Evolutionary conservation across 2,113 vertebrate species (phyloP), one percentile per base, ranked within the genome.

Genomic region (Scomber scombrus): DNA sequence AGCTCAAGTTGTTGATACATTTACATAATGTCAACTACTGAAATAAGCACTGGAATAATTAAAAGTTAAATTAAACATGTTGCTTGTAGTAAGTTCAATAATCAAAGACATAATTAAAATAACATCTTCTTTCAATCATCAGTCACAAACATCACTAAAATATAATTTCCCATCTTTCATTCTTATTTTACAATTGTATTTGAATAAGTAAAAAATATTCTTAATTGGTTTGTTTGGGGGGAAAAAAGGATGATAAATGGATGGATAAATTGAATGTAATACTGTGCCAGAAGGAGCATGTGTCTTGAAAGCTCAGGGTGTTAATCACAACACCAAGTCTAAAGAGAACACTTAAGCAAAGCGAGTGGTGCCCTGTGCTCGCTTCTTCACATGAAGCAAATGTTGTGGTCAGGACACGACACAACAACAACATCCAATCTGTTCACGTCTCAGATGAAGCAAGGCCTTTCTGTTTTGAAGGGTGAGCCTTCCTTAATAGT

Each of bases 391-490:
- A 56, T 45, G 74, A 63, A 74, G 54, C 45, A 51, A 75, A 63
- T 34, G 18, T 60, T 51, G 9, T 10, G 15, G 21, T 62, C 26
- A 26, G 15, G 43, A 58, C n/a, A 81, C 16, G 18, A 55, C 26
- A 45, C 66, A 62, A 15, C 23, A 60, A 45, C 66, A 62, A 15
- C 23, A 60, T 56, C 49, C 43, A 67, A 21, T 73, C 64, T 60
- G 15, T 58, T 73, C 12, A 46, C 21, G 57, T 52, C 13, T 1
- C 50, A 18, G 54, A 47, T 16, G 29, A 62, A 23, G 46, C 3
- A 11, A 4, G 15, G 31, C n/a, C 52, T 58, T 52, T 34, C 4
- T n/a, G 13, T 15, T 50, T 50, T 4, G 0, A 23, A 68, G 19
- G 11, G 2, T 52, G n/a, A 73, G 18, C 12, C 14, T 14, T 31